Percentiles rank a stretch among this genome's conserved stretches.
Conservation (phyloP, 2,888 invertebrate species). For the Eurois occulta region DNA sequence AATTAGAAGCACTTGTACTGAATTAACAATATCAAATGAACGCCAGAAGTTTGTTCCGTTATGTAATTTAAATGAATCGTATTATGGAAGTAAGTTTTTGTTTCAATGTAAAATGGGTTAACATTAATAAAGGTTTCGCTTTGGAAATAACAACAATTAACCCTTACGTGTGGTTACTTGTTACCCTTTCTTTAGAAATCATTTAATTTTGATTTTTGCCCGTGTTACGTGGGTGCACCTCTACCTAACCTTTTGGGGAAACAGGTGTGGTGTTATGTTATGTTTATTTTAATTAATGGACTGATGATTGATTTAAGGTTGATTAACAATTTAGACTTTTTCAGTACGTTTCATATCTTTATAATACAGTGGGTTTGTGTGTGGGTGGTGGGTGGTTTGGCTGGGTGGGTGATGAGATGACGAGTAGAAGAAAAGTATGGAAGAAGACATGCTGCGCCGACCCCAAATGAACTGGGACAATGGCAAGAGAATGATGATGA, state of each 20-base stretch:
- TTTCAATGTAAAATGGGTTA: background rate
- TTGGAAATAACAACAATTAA: background rate
- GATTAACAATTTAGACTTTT: background rate
- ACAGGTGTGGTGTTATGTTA: background rate
- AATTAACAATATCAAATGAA: conserved; percentile 44
- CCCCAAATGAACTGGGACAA: too few relatives aligned
- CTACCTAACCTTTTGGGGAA: background rate
- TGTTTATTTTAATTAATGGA: background rate
- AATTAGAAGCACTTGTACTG: conserved; percentile 46
- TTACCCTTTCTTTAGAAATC: background rate
- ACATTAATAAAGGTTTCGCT: background rate
- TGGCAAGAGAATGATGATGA: too few relatives aligned
- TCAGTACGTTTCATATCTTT: background rate
- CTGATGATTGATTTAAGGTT: background rate
- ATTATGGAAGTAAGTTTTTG: conserved; percentile 10
- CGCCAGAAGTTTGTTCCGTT: conserved; percentile 31
- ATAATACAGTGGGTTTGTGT: too few relatives aligned
- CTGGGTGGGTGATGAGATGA: too few relatives aligned
- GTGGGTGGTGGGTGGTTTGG: too few relatives aligned
- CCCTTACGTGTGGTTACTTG: background rate
- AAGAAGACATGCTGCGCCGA: too few relatives aligned
- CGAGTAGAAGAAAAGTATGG: too few relatives aligned
- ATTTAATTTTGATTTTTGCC: background rate
- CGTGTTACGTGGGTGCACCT: background rate
- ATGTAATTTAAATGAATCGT: conserved; percentile 11